A percentile compares a stretch with the other conserved stretches of the same genome.
Evolutionary conservation across 2,797 vertebrate genomes (phyloP).

Genomic region (Mastacembelus armatus): DNA sequence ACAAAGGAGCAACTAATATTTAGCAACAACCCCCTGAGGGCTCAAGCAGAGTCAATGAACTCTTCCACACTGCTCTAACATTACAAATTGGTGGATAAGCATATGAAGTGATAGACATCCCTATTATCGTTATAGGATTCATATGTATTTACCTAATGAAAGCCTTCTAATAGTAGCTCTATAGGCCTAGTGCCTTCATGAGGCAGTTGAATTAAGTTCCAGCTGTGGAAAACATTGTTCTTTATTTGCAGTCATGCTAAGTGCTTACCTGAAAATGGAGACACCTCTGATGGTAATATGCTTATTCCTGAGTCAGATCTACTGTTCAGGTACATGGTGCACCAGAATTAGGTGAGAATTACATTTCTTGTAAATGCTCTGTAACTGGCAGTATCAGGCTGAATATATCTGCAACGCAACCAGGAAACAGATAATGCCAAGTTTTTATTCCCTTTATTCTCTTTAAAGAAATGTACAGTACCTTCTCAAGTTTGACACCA

Average conservation of each 20-base stretch:
- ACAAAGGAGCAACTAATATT: slow-evolving; percentile 16
- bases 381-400: slow-evolving; percentile 28
- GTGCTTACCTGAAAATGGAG: slow-evolving; percentile 70
- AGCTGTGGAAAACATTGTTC: slow-evolving; percentile 50
- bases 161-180: slow-evolving; percentile 10
- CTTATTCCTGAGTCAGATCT: slow-evolving; percentile 60
- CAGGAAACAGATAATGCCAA: slow-evolving; percentile 7
- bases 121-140: slow-evolving; percentile 1
- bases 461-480: background rate
- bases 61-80: background rate
- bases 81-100: slow-evolving; percentile 32
- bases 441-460: slow-evolving; percentile 14
- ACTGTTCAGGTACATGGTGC: slow-evolving; percentile 46
- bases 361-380: slow-evolving; percentile 33
- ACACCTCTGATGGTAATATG: slow-evolving; percentile 67
- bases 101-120: slow-evolving; percentile 32
- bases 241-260: slow-evolving; percentile 52
- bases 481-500: slow-evolving; percentile 7
- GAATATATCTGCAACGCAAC: slow-evolving; percentile 25
- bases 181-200: slow-evolving; percentile 7
- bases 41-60: slow-evolving; percentile 4
- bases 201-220: slow-evolving; percentile 50
- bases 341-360: slow-evolving; percentile 37
- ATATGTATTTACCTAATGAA: slow-evolving; percentile 40
- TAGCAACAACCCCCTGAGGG: slow-evolving; percentile 4